These are phyloP conservation scores for Bovichtus diacanthus DNA, from an alignment of 2,797 vertebrate species.

Conservation along the genomic window DNA sequence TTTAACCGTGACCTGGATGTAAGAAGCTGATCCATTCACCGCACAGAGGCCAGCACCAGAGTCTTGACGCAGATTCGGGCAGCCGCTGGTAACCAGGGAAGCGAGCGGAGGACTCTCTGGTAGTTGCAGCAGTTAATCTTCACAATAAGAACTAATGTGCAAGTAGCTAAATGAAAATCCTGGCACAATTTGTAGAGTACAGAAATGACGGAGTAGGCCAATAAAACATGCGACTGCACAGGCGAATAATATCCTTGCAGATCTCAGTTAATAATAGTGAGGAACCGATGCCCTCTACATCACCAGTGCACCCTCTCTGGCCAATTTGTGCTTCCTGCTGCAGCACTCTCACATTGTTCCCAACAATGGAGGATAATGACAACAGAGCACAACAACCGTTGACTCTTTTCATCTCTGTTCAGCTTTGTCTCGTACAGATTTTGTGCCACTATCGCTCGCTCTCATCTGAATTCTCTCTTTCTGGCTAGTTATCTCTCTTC, in stretches of 20 bases:
- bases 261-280: slow-evolving; percentile 58
- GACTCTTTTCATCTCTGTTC: slow-evolving; percentile 48
- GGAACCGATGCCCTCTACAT: slow-evolving; percentile 54
- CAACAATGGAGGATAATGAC: slow-evolving; percentile 59
- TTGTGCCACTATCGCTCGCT: slow-evolving; percentile 23
- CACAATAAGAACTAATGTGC: slow-evolving; percentile 47
- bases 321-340: slow-evolving; percentile 29
- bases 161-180: slow-evolving; percentile 52
- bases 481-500: slow-evolving; percentile 9
- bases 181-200: slow-evolving; percentile 55
- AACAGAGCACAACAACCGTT: slow-evolving; percentile 35
- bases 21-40: no score
- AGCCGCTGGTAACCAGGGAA: no score
- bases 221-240: slow-evolving; percentile 47
- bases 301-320: slow-evolving; percentile 42
- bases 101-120: no score
- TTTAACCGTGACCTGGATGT: no score
- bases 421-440: slow-evolving; percentile 45
- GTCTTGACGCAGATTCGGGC: no score
- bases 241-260: slow-evolving; percentile 32
- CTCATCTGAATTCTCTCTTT: slow-evolving; percentile 41
- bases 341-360: slow-evolving; percentile 28
- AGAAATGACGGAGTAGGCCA: slow-evolving; percentile 56
- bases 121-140: slow-evolving; percentile 39
- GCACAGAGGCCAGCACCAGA: no score